Percentiles rank a stretch among this genome's conserved stretches.
These are phyloP conservation scores for Mizuhopecten yessoensis DNA, from an alignment of 1,140 invertebrate species.

Conservation along the genomic window DNA sequence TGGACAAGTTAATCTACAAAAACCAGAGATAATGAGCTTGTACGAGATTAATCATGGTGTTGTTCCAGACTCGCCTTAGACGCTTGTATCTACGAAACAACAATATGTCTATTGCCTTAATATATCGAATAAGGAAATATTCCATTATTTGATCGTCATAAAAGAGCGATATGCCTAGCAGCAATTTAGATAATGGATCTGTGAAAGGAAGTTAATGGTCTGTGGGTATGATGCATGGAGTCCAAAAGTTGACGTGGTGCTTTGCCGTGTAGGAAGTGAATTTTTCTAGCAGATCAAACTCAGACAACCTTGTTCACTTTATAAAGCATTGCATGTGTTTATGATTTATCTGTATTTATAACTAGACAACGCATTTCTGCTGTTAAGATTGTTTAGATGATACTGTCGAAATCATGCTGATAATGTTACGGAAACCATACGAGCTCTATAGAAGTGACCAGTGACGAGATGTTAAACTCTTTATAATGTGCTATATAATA, in stretches of 20 bases:
- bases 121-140: not conserved
- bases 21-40: not conserved
- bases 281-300: not conserved
- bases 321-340: too few relatives aligned
- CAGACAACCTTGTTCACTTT: too few relatives aligned
- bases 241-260: conserved; percentile 2
- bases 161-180: not conserved
- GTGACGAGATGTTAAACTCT: too few relatives aligned
- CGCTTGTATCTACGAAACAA: not conserved
- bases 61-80: conserved; percentile 37
- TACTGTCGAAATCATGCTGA: too few relatives aligned
- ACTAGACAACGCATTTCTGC: too few relatives aligned
- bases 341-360: too few relatives aligned
- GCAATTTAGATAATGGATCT: conserved; percentile 34
- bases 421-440: too few relatives aligned
- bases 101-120: conserved; percentile 4
- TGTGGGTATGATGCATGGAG: not conserved
- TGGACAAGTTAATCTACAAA: conserved; percentile 4
- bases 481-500: too few relatives aligned
- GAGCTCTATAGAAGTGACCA: too few relatives aligned
- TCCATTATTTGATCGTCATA: conserved; percentile 21
- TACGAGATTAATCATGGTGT: not conserved
- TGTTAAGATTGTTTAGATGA: too few relatives aligned
- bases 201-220: not conserved
- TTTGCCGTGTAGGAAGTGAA: not conserved